Conservation (phyloP, 2,113 vertebrate genomes). For the Poeciliopsis prolifica region DNA sequence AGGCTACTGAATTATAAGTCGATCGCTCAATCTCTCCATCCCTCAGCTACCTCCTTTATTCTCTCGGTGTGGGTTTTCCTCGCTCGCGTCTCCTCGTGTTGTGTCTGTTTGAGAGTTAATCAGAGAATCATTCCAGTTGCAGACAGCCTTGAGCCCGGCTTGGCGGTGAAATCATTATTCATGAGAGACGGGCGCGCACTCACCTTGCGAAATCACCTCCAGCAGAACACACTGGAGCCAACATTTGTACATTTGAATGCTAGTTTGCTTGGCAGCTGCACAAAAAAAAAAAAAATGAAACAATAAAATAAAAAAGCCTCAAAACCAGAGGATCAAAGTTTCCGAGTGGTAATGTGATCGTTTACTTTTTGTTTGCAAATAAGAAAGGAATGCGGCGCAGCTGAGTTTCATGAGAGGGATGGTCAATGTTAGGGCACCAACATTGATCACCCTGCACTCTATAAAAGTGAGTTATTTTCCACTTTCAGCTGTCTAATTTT, state of each 20-base stretch:
- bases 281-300: background rate
- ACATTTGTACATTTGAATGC: constrained; percentile 2
- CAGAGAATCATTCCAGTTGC: constrained; percentile 14
- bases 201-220: constrained; percentile 29
- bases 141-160: constrained; percentile 36
- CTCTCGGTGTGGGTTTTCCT: background rate
- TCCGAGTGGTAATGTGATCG: background rate
- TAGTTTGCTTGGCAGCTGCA: background rate
- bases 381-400: too few relatives aligned
- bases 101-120: constrained; percentile 1
- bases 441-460: too few relatives aligned
- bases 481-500: too few relatives aligned
- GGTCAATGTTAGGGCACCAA: background rate
- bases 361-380: background rate
- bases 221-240: constrained; percentile 1
- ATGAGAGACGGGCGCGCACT: constrained; percentile 39
- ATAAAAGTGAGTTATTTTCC: background rate
- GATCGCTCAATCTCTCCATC: constrained; percentile 5
- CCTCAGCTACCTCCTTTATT: background rate
- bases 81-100: background rate
- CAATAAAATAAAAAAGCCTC: background rate
- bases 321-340: background rate
- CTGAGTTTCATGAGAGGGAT: background rate
- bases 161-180: constrained; percentile 54
- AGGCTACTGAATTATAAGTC: constrained; percentile 34